phyloP scores from a whole-genome alignment of 2,797 vertebrate genomes.

The Corythornis leucogaster region DNA sequence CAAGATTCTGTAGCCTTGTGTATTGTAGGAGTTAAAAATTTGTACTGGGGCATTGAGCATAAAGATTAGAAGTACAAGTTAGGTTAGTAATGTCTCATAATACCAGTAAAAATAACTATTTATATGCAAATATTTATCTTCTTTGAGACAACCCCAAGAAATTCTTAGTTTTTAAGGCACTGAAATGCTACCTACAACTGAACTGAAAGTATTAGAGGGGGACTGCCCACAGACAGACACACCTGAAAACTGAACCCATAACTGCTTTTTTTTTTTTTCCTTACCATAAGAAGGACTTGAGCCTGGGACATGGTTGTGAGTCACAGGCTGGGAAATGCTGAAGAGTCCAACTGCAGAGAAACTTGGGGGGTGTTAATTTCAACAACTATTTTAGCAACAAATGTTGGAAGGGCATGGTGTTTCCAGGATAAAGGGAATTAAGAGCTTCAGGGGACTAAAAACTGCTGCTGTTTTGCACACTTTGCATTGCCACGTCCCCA shows the following conservation, averaged over 20 bases:
- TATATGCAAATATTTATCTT: neutral
- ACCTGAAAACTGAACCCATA: too few relatives aligned
- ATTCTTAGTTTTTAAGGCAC: neutral
- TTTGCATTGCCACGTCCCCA: neutral
- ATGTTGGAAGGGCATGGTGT: neutral
- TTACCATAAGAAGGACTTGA: too few relatives aligned
- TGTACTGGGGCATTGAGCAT: neutral
- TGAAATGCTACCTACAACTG: neutral
- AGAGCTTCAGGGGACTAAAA: neutral
- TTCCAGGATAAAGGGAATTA: neutral
- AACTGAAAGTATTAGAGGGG: neutral
- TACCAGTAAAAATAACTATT: neutral
- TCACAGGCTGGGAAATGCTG: neutral
- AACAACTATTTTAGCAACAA: neutral
- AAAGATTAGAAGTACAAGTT: neutral
- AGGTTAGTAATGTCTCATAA: neutral
- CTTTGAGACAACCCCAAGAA: neutral
- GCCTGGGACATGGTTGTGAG: too few relatives aligned
- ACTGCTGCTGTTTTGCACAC: neutral
- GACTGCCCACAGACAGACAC: too few relatives aligned
- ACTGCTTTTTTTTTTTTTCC: too few relatives aligned
- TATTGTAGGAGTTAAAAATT: neutral
- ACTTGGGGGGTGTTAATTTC: neutral
- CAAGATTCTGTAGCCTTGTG: neutral
- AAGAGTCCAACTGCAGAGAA: neutral